Conservation (phyloP, 2,113 vertebrate genomes). For the Cyprinodon brontotheroides region DNA sequence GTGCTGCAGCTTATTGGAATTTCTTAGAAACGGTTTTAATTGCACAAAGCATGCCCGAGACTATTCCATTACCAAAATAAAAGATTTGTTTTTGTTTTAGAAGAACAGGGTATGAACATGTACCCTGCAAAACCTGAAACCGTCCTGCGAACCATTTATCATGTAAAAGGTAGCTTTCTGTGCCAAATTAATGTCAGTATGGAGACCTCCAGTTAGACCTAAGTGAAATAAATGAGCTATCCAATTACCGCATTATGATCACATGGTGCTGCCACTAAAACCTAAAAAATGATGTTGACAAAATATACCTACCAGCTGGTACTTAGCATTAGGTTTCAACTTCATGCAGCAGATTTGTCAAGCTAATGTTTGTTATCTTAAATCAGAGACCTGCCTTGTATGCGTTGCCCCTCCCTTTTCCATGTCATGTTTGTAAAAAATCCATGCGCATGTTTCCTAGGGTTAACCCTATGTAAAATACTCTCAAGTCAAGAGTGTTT, state of each 20-base stretch:
- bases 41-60: slow-evolving; percentile 35
- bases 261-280: slow-evolving; percentile 27
- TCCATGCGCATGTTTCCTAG: slow-evolving; percentile 7
- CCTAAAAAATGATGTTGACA: slow-evolving; percentile 8
- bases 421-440: slow-evolving; percentile 20
- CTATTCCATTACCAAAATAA: slow-evolving; percentile 11
- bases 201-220: slow-evolving; percentile 66
- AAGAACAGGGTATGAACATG: slow-evolving; percentile 3
- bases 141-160: slow-evolving; percentile 59
- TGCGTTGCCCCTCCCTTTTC: background rate
- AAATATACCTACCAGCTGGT: slow-evolving; percentile 29
- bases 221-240: slow-evolving; percentile 76
- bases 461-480: background rate
- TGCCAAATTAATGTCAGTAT: slow-evolving; percentile 64
- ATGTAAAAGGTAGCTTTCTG: slow-evolving; percentile 54
- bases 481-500: too few relatives aligned
- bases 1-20: slow-evolving; percentile 37
- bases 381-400: background rate
- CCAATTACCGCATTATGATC: slow-evolving; percentile 73
- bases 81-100: slow-evolving; percentile 1
- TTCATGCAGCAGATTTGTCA: background rate
- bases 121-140: slow-evolving; percentile 44
- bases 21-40: slow-evolving; percentile 51
- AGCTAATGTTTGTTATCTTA: slow-evolving; percentile 22
- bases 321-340: background rate